Percentiles rank a stretch among this genome's conserved stretches.
Conservation (phyloP, 1,140 invertebrate genomes). For the Dendroctonus ponderosae region DNA sequence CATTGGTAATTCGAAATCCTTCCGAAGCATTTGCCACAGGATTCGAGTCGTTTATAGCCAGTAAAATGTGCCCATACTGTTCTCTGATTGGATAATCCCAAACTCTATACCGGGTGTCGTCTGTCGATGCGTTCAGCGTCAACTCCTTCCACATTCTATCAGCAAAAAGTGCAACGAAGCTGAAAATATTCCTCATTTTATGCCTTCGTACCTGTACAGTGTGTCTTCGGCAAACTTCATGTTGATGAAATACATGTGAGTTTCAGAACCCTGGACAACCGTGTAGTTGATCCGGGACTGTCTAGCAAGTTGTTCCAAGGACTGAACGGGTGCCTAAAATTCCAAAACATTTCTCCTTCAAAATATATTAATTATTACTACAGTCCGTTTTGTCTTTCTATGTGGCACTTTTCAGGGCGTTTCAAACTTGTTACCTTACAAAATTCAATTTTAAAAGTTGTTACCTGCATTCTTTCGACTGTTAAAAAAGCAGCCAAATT, state of each 20-base stretch:
- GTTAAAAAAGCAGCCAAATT: slow-evolving; percentile 96
- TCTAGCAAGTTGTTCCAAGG: slow-evolving; percentile 80
- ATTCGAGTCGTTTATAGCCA: slow-evolving; percentile 76
- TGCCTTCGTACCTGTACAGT: slow-evolving; percentile 66
- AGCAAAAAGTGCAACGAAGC: background rate
- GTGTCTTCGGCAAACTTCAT: slow-evolving; percentile 90
- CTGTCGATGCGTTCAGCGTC: slow-evolving; percentile 73
- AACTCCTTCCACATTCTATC: slow-evolving; percentile 85
- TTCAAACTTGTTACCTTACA: no score
- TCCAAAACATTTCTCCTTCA: background rate
- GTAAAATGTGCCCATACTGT: slow-evolving; percentile 83
- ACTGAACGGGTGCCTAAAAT: slow-evolving; percentile 74
- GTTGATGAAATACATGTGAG: slow-evolving; percentile 85
- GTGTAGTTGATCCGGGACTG: slow-evolving; percentile 92
- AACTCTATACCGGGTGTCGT: slow-evolving; percentile 76
- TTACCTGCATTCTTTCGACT: slow-evolving; percentile 90
- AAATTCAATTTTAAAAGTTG: background rate
- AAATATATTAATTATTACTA: no score
- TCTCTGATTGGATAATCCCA: slow-evolving; percentile 93
- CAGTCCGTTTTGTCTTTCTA: no score
- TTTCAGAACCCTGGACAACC: slow-evolving; percentile 74
- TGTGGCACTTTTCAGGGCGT: no score
- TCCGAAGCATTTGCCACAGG: slow-evolving; percentile 66
- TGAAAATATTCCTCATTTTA: background rate
- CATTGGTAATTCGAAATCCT: slow-evolving; percentile 72